Conservation (phyloP, 2,888 invertebrate genomes). For the Lypha dubia region DNA sequence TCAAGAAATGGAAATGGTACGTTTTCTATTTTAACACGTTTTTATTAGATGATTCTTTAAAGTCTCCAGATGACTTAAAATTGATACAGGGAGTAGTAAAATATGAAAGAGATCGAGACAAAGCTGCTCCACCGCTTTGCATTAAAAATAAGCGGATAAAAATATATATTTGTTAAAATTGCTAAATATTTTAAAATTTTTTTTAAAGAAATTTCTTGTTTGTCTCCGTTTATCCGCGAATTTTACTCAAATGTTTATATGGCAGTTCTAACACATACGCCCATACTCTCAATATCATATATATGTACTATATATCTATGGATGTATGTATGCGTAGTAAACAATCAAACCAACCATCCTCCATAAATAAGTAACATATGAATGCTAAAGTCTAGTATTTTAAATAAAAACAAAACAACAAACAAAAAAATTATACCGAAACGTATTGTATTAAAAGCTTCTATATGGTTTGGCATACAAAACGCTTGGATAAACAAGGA, state of each 20-base stretch:
- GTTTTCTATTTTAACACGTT: too few species aligned
- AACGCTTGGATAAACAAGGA: constrained; percentile 72
- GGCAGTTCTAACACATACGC: constrained; percentile 52
- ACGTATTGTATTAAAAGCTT: constrained; percentile 70
- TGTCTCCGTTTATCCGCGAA: not conserved
- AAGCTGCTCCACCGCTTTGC: too few species aligned
- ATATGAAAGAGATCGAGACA: too few species aligned
- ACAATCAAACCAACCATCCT: constrained; percentile 51
- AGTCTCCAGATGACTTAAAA: too few species aligned
- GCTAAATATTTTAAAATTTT: not conserved
- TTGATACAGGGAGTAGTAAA: too few species aligned
- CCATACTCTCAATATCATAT: constrained; percentile 1
- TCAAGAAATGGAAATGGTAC: too few species aligned
- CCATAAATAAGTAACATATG: constrained; percentile 71
- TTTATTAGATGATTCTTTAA: too few species aligned
- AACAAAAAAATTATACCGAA: constrained; percentile 75
- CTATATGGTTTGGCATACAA: constrained; percentile 68
- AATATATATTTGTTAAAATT: not conserved
- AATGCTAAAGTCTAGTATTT: constrained; percentile 70
- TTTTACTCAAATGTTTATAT: not conserved
- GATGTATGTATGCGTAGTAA: constrained; percentile 7
- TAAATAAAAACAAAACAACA: constrained; percentile 63
- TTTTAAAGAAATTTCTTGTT: not conserved
- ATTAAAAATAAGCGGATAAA: too few species aligned
- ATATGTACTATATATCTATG: too few species aligned